These are phyloP conservation scores for Mythimna lalbum DNA, from an alignment of 2,888 invertebrate genomes.

Conservation along the genomic window DNA sequence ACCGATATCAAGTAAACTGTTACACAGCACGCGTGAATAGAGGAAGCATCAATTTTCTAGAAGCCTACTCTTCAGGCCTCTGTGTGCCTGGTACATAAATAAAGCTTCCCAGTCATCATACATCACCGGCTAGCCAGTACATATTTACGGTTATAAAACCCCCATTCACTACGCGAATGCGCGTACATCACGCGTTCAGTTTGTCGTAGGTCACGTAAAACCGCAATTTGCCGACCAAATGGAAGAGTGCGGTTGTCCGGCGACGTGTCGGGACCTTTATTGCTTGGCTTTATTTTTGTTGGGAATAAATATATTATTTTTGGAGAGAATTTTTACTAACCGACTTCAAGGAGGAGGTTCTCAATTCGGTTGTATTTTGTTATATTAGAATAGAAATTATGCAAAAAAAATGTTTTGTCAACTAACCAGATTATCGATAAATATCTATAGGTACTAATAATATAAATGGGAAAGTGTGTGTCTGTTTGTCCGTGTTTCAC, in stretches of 20 bases:
- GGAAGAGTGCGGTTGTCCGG: conserved; percentile 73
- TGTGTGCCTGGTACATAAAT: conserved; percentile 43
- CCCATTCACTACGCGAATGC: conserved; percentile 49
- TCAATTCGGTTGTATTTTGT: too few relatives aligned
- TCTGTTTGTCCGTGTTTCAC: too few relatives aligned
- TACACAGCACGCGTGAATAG: neutral
- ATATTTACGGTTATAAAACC: conserved; percentile 63
- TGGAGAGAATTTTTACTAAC: conserved; percentile 36
- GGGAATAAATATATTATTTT: conserved; percentile 58
- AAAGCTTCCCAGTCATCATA: conserved; percentile 28
- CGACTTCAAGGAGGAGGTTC: too few relatives aligned
- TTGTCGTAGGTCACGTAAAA: conserved; percentile 73
- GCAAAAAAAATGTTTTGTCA: too few relatives aligned
- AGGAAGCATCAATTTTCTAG: conserved; percentile 14
- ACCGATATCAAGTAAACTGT: too few relatives aligned
- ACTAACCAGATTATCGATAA: too few relatives aligned
- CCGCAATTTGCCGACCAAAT: conserved; percentile 77
- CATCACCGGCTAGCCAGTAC: conserved; percentile 47
- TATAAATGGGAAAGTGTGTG: too few relatives aligned
- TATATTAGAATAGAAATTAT: too few relatives aligned
- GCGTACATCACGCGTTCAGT: conserved; percentile 65
- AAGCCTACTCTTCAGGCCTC: conserved; percentile 6
- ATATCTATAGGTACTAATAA: too few relatives aligned
- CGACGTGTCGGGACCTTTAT: conserved; percentile 76
- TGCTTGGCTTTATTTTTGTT: conserved; percentile 71